Base-by-base conservation (phyloP, 1,140 invertebrate genomes). In the Temnothorax curvispinosus region DNA sequence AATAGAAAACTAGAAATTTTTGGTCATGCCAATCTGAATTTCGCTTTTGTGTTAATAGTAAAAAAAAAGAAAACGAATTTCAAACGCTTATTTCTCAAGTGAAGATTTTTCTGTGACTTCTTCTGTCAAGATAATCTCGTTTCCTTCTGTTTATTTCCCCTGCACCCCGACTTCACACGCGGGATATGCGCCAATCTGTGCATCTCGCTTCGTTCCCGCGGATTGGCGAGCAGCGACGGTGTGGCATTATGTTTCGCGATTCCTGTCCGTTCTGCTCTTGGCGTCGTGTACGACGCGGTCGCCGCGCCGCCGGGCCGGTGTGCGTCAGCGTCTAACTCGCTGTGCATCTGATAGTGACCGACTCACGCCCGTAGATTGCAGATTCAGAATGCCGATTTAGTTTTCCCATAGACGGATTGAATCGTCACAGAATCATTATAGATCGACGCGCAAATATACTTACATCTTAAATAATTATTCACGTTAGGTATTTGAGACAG, bases 191-290 rank as follows among this genome's bases (percentile, higher is more conserved):
- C 82, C 84, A 92, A 88, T 90, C 88, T 86, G 65, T 85, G 77
- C 76, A 92, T 86, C 90, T 90, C 85, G 69, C 65, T 88, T 89
- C 85, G 85, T 89, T 89, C 90, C 91, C 86, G 91, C 88, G 89
- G 78, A 91, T 92, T 91, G 91, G 92, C 92, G 87, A 89, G 86
- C 91, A 87, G 88, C 88, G 82, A 74, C 74, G n/a, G 64, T 3
- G 15, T 44, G 18, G 35, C 47, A 64, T 67, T 54, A 44, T 62
- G 44, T 56, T 77, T n/a, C 41, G 38, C 74, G 56, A 77, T 77
- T 77, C 13, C 54, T 50, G 69, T 87, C 87, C 41, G 72, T 88
- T 77, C 56, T n/a, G 11, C 15, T 11, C 47, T 35, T 65, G 18
- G 41, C 38, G 27, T 52, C 54, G 9, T 88, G 58, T 56, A 88